phyloP scores from a whole-genome alignment of 2,888 invertebrate genomes.

The Cheilosia impressa region DNA sequence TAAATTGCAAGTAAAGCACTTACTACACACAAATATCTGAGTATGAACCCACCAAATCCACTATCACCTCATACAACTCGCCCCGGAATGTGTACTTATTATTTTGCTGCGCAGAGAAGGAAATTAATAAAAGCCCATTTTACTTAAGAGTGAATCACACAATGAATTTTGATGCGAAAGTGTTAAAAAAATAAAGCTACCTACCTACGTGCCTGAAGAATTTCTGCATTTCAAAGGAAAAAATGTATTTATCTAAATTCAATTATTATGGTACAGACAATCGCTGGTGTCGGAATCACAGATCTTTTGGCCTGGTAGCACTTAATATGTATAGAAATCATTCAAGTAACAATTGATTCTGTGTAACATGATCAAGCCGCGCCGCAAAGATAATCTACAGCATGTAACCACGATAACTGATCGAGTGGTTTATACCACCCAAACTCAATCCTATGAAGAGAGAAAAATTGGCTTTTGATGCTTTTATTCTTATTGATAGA shows the following conservation, averaged over 20 bases:
- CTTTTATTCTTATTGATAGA: slow-evolving; percentile 19
- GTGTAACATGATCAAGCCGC: slow-evolving; percentile 39
- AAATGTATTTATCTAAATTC: slow-evolving; percentile 10
- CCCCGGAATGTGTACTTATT: too few relatives aligned
- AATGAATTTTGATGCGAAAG: slow-evolving; percentile 24
- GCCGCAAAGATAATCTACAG: slow-evolving; percentile 34
- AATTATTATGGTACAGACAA: slow-evolving; percentile 25
- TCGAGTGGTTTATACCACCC: slow-evolving; percentile 69
- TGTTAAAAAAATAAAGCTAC: slow-evolving; percentile 28
- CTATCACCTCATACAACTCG: too few relatives aligned
- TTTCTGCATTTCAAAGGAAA: too few relatives aligned
- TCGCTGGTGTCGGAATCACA: slow-evolving; percentile 31
- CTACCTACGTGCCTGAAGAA: slow-evolving; percentile 1
- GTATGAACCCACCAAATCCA: too few relatives aligned
- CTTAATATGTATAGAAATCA: slow-evolving; percentile 36
- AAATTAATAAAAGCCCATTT: too few relatives aligned
- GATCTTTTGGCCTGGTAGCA: slow-evolving; percentile 54
- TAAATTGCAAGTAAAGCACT: too few relatives aligned
- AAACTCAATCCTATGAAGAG: slow-evolving; percentile 38
- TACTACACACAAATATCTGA: too few relatives aligned
- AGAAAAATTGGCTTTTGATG: slow-evolving; percentile 27
- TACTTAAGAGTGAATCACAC: slow-evolving; percentile 13
- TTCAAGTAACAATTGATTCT: slow-evolving; percentile 52
- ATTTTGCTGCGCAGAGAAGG: too few relatives aligned
- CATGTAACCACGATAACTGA: slow-evolving; percentile 57